Conservation (phyloP, 2,113 vertebrate species). For the Pheucticus melanocephalus region DNA sequence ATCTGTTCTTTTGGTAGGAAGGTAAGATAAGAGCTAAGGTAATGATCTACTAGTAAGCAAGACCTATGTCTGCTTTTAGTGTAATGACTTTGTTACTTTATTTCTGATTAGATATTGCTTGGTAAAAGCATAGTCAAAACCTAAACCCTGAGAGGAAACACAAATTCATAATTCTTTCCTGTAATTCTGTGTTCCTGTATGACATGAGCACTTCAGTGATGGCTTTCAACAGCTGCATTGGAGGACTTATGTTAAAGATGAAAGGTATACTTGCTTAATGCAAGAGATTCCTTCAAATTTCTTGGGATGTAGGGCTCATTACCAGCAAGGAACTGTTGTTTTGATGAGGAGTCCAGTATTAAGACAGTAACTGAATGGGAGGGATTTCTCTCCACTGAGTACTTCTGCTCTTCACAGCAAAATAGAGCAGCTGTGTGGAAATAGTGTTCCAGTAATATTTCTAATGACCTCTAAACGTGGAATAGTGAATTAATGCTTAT, state of each 20-base stretch:
- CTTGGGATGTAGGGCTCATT: not conserved
- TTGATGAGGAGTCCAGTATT: not conserved
- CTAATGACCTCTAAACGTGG: not conserved
- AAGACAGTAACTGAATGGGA: not conserved
- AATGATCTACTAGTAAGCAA: not conserved
- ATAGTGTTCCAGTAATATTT: not conserved
- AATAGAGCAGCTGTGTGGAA: not conserved
- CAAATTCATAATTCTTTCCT: not conserved
- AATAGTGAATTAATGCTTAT: not conserved
- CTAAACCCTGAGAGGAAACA: not conserved
- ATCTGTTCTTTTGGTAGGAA: not conserved
- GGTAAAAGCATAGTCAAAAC: not conserved
- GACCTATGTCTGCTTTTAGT: not conserved
- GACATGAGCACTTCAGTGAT: rapidly evolving
- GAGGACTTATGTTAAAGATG: not conserved
- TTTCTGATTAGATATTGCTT: not conserved
- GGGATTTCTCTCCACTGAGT: not conserved
- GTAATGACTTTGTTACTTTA: not conserved
- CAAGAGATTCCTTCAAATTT: not conserved
- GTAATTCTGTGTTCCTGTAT: not conserved
- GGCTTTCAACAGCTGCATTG: not conserved
- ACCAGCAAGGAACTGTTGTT: not conserved
- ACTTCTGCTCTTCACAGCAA: not conserved
- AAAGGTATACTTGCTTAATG: not conserved
- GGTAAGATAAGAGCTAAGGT: not conserved